phyloP scores from a whole-genome alignment of 1,140 invertebrate species.

The Euglossa dilemma region DNA sequence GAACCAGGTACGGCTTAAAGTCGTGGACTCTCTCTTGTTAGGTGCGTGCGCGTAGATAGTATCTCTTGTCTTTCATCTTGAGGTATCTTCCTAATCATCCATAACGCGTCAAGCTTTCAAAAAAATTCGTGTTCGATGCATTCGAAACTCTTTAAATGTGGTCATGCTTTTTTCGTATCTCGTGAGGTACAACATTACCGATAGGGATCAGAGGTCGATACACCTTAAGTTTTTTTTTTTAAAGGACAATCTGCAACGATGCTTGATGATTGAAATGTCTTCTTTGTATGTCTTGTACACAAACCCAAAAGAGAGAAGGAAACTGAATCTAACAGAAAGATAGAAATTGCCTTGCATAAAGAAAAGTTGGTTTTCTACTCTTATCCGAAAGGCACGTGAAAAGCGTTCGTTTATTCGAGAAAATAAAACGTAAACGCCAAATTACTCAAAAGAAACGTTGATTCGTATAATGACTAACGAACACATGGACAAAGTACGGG shows the following conservation, averaged over 20 bases:
- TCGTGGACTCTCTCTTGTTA: conserved; percentile 55
- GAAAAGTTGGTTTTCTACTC: conserved; percentile 73
- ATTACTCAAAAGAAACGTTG: neutral
- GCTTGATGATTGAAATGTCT: conserved; percentile 1
- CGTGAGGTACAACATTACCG: neutral
- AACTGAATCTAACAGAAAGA: conserved; percentile 20
- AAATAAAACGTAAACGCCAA: neutral
- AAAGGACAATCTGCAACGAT: conserved; percentile 27
- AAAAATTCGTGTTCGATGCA: neutral
- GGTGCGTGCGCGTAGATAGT: conserved; percentile 38
- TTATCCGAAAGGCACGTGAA: neutral
- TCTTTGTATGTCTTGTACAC: neutral
- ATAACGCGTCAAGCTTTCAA: conserved; percentile 16
- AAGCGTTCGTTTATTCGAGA: neutral
- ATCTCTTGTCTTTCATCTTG: conserved; percentile 28
- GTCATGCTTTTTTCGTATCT: neutral
- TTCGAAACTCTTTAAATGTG: neutral
- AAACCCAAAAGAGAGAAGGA: conserved; percentile 2
- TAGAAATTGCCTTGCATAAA: conserved; percentile 77
- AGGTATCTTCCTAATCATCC: conserved; percentile 33
- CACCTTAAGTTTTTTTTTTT: neutral
- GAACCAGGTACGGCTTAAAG: conserved; percentile 80
- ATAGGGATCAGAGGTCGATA: neutral
- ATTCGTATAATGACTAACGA: neutral
- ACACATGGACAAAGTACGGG: neutral